Conservation (phyloP, 2,113 vertebrate species). For the Pollimyrus isidori region DNA sequence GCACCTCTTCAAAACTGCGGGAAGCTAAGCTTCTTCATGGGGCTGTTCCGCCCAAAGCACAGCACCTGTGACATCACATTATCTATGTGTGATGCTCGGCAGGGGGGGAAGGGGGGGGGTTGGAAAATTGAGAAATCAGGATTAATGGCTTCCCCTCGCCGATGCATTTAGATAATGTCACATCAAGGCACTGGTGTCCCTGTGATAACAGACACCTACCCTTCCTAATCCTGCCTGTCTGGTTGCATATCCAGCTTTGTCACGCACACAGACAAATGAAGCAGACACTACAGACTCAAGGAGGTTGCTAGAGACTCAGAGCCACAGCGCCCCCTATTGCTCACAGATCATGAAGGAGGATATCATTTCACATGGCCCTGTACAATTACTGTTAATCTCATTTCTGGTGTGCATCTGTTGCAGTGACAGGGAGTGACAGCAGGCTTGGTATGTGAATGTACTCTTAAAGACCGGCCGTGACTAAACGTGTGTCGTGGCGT, state of each 20-base stretch:
- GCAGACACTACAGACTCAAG: not conserved
- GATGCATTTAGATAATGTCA: not conserved
- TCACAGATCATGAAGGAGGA: not conserved
- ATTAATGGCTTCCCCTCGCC: not conserved
- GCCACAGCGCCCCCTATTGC: not conserved
- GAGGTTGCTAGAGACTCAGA: not conserved
- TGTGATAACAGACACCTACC: not conserved
- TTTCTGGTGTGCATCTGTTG: not conserved
- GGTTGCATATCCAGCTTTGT: not conserved
- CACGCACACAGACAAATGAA: not conserved
- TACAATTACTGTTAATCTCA: not conserved
- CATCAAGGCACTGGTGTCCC: not conserved
- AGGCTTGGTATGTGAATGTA: not conserved
- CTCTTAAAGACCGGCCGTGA: not conserved
- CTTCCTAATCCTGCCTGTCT: not conserved
- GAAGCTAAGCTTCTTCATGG: not conserved
- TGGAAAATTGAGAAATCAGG: not conserved
- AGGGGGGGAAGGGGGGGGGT: not conserved
- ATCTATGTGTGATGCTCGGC: not conserved
- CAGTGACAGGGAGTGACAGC: not conserved
- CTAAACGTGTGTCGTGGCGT: not conserved
- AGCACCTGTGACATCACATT: conserved; percentile 10
- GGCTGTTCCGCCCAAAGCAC: not conserved
- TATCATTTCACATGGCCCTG: not conserved
- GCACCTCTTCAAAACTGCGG: not conserved